These are phyloP conservation scores for Taeniopygia guttata DNA, from an alignment of 2,797 vertebrate species.

Conservation along the genomic window DNA sequence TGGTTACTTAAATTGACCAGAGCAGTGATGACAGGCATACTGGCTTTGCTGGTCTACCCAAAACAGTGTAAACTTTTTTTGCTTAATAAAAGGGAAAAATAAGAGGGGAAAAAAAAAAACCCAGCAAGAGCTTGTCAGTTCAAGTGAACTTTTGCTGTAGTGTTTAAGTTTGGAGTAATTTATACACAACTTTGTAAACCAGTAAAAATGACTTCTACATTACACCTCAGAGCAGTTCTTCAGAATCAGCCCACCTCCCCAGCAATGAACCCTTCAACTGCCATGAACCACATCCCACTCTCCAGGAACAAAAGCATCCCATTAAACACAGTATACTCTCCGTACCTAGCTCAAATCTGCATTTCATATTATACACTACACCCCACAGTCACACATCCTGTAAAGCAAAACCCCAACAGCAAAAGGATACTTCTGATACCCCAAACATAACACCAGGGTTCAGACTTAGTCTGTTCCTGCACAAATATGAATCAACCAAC, in stretches of 20 bases:
- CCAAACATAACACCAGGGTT: neutral
- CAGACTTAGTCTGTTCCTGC: neutral
- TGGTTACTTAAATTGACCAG: neutral
- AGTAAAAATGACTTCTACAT: neutral
- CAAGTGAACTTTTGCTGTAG: neutral
- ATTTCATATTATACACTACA: neutral
- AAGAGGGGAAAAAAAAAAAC: neutral
- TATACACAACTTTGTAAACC: neutral
- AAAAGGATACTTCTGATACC: neutral
- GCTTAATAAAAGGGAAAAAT: neutral
- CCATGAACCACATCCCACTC: neutral
- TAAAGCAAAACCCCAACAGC: neutral
- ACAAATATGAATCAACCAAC: neutral
- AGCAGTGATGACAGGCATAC: neutral
- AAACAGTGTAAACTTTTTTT: neutral
- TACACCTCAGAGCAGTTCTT: neutral
- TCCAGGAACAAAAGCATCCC: neutral
- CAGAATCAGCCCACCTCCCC: neutral
- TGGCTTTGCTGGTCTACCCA: neutral
- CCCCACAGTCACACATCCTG: neutral
- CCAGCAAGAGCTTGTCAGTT: neutral
- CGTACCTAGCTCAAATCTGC: neutral
- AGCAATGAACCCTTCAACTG: neutral
- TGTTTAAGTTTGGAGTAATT: neutral
- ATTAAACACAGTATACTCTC: neutral